Conservation (phyloP, 2,113 vertebrate genomes). For the Mustela lutreola region DNA sequence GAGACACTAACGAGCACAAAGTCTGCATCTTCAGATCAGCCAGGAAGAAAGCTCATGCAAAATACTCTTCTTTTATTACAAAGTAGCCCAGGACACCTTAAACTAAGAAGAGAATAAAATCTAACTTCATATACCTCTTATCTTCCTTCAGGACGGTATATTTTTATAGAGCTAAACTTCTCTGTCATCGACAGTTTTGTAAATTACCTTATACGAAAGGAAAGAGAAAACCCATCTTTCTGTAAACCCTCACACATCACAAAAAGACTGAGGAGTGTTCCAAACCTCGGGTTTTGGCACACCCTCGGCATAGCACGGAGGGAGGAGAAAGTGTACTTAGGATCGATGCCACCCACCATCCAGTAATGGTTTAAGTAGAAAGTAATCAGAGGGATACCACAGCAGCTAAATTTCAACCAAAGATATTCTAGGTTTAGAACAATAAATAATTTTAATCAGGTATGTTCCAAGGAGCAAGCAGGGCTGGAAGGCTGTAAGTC, state of each 20-base stretch:
- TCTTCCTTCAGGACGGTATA: not conserved
- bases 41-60: constrained; percentile 42
- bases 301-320: constrained; percentile 52
- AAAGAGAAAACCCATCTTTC: constrained; percentile 74
- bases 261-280: constrained; percentile 58
- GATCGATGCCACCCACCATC: constrained; percentile 83
- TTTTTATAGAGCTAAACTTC: constrained; percentile 48
- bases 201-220: constrained; percentile 59
- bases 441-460: constrained; percentile 83
- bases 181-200: constrained; percentile 50
- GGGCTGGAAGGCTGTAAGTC: constrained; percentile 39
- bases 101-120: constrained; percentile 57
- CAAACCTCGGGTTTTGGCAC: constrained; percentile 81
- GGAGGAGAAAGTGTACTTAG: constrained; percentile 81
- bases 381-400: constrained; percentile 80
- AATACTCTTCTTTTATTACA: constrained; percentile 19
- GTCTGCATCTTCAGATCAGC: constrained; percentile 8
- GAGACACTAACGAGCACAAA: not conserved
- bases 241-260: constrained; percentile 73
- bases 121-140: not conserved
- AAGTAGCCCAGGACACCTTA: constrained; percentile 22
- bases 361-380: constrained; percentile 84
- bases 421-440: constrained; percentile 84
- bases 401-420: constrained; percentile 84
- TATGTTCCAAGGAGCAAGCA: constrained; percentile 76